Evolutionary conservation across 2,888 invertebrate genomes (phyloP), one percentile per base, ranked within the genome.

Genomic region (Hydriomena furcata): DNA sequence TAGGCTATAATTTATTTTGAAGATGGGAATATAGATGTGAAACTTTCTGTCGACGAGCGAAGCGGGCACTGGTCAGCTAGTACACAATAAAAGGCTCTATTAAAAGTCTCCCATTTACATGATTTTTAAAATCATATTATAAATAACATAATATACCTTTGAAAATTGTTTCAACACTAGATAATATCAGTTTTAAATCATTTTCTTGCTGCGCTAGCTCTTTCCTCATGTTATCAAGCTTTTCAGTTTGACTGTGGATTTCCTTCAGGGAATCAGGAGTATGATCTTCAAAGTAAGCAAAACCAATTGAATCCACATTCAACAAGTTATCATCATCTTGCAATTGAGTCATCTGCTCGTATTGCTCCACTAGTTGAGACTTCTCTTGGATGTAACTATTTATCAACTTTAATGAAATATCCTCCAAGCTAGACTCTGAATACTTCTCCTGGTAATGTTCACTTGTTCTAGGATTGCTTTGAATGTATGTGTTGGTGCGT

Each of bases 381-480:
- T 94, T 94, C 63, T 94, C 94, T 73, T 93, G 92, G 61, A 93
- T 92, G 62, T 94, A 93, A 73, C 93, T 94, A 58, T 93, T 93
- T 24, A 94, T 92, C 47, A 95, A 77, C 77, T 94, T 94, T 20
- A 95, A 79, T 0, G 95, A 94, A 65, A 96, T 94, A 75, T 96
- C 95, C 70, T 96, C 96, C 59, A 96, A 84, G 68, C 95, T 95
- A 12, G 93, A 86, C 65, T 93, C 92, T 0, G 90, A 82, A 71
- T 79, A 87, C 58, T 89, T 90, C 61, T 90, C 93, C 65, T 91
- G 90, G 61, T 88, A 90, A 58, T 92, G 91, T 47, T 83, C 79
- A 75, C 91, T 93, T 51, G 89, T 89, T 61, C 92, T 93, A 6
- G 94, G 92, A 44, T 93, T 92, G 62, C 93, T 92, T 60, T 94